Evolutionary conservation across 2,797 vertebrate genomes (phyloP).

Genomic region (Pogonophryne albipinna): DNA sequence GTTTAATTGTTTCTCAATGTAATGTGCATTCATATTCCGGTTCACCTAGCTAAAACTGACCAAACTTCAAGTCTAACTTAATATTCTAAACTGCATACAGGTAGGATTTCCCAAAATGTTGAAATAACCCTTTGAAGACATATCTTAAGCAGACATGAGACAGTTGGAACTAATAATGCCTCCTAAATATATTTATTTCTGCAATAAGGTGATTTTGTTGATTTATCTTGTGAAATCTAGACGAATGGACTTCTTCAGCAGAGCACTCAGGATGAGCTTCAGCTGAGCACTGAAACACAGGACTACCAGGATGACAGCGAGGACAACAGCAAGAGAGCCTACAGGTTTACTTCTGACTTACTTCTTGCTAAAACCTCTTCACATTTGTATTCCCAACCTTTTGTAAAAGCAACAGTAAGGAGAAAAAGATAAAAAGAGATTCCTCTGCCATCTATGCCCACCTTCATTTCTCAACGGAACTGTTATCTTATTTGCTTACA

Average conservation of each 20-base stretch:
- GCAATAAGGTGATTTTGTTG: neutral
- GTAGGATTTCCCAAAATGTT: neutral
- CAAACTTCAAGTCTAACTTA: neutral
- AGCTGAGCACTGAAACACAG: slow-evolving; percentile 86
- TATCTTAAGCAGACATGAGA: neutral
- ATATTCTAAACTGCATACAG: neutral
- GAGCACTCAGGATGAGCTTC: slow-evolving; percentile 88
- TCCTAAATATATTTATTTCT: neutral
- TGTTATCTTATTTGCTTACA: neutral
- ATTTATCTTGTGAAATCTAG: slow-evolving; percentile 73
- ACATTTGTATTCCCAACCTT: neutral
- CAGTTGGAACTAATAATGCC: neutral
- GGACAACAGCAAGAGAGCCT: slow-evolving; percentile 92
- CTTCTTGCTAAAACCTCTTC: neutral
- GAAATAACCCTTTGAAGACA: neutral
- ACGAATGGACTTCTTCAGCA: slow-evolving; percentile 92
- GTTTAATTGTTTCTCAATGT: neutral
- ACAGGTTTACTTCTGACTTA: slow-evolving; percentile 85
- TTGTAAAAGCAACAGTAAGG: neutral
- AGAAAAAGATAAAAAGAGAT: neutral
- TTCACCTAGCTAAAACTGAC: neutral
- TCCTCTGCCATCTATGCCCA: neutral
- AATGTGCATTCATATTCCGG: neutral
- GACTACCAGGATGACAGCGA: slow-evolving; percentile 92
- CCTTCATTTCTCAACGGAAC: neutral